Evolutionary conservation across 2,888 invertebrate species (phyloP).

Genomic region (Patella ulyssiponensis): DNA sequence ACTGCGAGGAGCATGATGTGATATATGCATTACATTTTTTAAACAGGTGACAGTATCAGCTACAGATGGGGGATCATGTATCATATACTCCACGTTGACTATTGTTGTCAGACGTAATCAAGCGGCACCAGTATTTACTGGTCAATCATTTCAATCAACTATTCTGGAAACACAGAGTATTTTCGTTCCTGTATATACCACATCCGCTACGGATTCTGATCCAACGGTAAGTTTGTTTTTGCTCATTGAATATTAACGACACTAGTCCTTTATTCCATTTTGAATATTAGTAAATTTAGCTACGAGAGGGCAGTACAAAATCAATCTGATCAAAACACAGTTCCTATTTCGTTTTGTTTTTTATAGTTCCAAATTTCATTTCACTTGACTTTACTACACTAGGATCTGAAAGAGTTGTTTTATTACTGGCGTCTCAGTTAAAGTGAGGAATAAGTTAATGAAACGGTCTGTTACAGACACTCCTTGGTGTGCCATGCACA

Average conservation of each 20-base stretch:
- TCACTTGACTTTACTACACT: too few relatives aligned
- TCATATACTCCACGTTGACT: conserved; percentile 43
- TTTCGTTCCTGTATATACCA: conserved; percentile 46
- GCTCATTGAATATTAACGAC: neutral
- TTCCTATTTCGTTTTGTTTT: too few relatives aligned
- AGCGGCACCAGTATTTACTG: conserved; percentile 46
- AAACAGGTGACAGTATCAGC: conserved; percentile 58
- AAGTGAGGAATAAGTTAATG: too few relatives aligned
- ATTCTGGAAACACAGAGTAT: conserved; percentile 57
- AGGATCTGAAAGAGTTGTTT: too few relatives aligned
- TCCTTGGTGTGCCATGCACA: too few relatives aligned
- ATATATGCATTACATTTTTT: too few relatives aligned
- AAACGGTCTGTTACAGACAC: too few relatives aligned
- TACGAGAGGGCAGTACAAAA: too few relatives aligned
- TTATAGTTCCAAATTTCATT: too few relatives aligned
- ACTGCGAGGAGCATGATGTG: too few relatives aligned
- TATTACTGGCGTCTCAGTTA: too few relatives aligned
- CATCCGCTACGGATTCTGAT: conserved; percentile 55
- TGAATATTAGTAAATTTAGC: neutral
- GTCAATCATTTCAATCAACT: conserved; percentile 42
- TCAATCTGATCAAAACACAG: too few relatives aligned
- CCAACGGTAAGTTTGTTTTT: conserved; percentile 36
- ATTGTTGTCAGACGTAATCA: conserved; percentile 60
- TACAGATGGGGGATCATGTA: conserved; percentile 54
- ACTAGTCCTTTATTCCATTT: neutral